Percentiles rank a stretch among this genome's conserved stretches.
Evolutionary conservation across 2,797 vertebrate species (phyloP).

Genomic region (Taenioides sp.): DNA sequence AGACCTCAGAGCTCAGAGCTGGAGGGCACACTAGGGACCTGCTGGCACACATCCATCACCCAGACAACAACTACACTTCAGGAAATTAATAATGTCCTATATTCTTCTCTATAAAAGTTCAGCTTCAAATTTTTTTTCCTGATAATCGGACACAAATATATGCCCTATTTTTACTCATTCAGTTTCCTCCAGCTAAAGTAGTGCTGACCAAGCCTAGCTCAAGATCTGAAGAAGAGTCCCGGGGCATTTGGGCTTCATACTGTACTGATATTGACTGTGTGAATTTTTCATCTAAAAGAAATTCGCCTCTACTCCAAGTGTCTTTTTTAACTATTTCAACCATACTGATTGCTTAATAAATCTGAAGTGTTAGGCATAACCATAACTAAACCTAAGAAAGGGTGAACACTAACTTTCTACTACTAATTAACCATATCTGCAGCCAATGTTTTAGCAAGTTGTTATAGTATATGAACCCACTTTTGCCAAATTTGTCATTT

Average conservation of each 20-base stretch:
- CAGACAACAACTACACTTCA: slow-evolving; percentile 11
- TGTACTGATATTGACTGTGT: no score
- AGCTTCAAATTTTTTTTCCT: neutral
- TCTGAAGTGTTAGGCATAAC: no score
- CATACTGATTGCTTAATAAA: no score
- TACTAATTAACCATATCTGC: neutral
- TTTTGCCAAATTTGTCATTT: neutral
- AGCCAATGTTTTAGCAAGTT: neutral
- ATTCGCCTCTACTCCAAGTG: no score
- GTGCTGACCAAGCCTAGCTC: no score
- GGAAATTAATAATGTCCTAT: slow-evolving; percentile 13
- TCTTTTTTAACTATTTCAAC: no score
- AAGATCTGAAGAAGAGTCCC: no score
- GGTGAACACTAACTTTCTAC: neutral
- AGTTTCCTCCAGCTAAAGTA: no score
- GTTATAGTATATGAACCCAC: neutral
- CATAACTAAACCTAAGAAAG: neutral
- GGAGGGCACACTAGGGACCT: slow-evolving; percentile 34
- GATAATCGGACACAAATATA: neutral
- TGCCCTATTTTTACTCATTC: neutral
- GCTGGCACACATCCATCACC: slow-evolving; percentile 47
- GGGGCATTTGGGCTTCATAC: no score
- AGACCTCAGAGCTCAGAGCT: slow-evolving; percentile 38
- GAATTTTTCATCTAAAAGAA: no score
- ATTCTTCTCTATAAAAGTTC: slow-evolving; percentile 14